Base-by-base conservation (phyloP, 2,888 invertebrate genomes). In the Campopleginae sp. region DNA sequence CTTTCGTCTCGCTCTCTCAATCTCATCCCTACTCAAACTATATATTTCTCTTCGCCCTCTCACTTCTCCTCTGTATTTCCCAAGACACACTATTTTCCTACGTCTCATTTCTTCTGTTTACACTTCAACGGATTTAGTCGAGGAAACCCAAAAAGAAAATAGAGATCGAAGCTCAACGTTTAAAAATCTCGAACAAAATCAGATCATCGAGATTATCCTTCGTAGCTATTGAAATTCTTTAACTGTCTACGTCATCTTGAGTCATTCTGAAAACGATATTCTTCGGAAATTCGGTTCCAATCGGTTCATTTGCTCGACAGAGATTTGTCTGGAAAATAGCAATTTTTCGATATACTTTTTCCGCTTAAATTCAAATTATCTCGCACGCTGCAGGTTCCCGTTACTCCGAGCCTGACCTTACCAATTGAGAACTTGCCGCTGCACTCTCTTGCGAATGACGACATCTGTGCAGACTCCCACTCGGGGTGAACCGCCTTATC, bases 1-100 rank as follows among this genome's bases (percentile, higher is more conserved):
- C 85, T 80, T 85, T 83, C 80, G 61, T 27, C 38, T 66, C 46
- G 82, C 72, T 79, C 46, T 70, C 58, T 58, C 58, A 61, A 74
- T 46, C 79, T 61, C 58, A 58, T 70, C 61, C 42, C 54, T 71
- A 44, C 76, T 79, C 75, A 51, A 72, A 31, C 66, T 27, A 54
- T 54, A 54, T 54, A 23, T 46, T 17, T 14, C 54, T 63, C 27
- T 33, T 51, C 3, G 2, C 23, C 31, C 33, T 42, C 33, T 33
- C 42, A 10, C n/a, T 3, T 27, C 42, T 12, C 58, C 1, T 58
- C 23, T 58, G 42, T 74, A 74, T 42, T 74, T 33, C 33, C 14
- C 14, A 68, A 68, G 44, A 46, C 19, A 33, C 19, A 66, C 38
- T 48, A 31, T 33, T 71, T 48, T 12, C 19, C 19, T 33, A 17